Conservation (phyloP, 2,113 vertebrate species). For the Isichthys henryi region DNA sequence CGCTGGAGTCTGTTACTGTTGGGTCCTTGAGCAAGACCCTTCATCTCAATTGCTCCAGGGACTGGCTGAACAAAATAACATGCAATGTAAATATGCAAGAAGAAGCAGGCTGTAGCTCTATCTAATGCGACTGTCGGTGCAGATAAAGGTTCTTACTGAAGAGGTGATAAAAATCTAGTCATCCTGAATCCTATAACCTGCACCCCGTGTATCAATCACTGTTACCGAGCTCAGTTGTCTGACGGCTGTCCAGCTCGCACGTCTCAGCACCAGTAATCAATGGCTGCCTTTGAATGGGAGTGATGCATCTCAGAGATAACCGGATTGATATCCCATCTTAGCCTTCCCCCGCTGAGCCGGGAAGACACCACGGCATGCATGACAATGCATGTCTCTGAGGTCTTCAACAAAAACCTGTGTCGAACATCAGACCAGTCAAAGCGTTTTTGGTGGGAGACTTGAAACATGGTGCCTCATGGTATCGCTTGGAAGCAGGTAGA, state of each 20-base stretch:
- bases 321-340: slow-evolving; percentile 5
- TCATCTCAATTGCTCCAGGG: neutral
- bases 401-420: neutral
- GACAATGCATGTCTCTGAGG: neutral
- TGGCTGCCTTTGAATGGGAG: slow-evolving; percentile 9
- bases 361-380: neutral
- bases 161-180: neutral
- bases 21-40: neutral
- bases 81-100: neutral
- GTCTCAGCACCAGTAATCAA: slow-evolving; percentile 8
- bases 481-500: neutral
- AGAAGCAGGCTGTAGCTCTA: neutral
- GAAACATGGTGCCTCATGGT: neutral
- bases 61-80: neutral
- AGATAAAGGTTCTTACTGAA: neutral
- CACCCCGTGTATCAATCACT: neutral
- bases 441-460: neutral
- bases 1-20: neutral
- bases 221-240: neutral
- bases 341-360: neutral
- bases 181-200: neutral
- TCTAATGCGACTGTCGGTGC: neutral
- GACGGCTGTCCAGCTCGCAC: neutral
- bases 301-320: slow-evolving; percentile 1
- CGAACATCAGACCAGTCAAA: neutral